These are phyloP conservation scores for Epinephelus malabaricus DNA, from an alignment of 2,797 vertebrate genomes.

Conservation along the genomic window DNA sequence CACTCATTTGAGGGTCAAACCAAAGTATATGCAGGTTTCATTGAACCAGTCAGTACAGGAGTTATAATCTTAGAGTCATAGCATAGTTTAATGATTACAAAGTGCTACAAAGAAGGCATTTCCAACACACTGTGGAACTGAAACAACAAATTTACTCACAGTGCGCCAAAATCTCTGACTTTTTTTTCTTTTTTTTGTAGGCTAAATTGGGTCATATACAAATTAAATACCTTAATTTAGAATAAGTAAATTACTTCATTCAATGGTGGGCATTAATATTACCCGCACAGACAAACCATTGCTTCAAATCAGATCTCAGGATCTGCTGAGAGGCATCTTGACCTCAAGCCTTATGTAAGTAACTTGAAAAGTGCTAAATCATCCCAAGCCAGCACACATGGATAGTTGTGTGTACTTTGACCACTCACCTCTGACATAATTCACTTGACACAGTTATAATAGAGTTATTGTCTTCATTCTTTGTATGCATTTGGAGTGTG, in stretches of 20 bases:
- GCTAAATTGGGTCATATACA: background rate
- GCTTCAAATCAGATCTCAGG: slow-evolving; percentile 2
- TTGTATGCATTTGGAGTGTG: background rate
- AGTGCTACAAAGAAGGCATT: background rate
- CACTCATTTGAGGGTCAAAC: background rate
- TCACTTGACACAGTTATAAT: slow-evolving; percentile 24
- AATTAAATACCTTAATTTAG: background rate
- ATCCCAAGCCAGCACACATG: slow-evolving; percentile 11
- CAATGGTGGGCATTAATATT: background rate
- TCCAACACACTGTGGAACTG: background rate
- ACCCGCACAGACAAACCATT: too few species aligned
- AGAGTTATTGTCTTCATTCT: slow-evolving; percentile 6
- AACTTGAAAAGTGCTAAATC: slow-evolving; percentile 26
- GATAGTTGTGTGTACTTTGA: slow-evolving; percentile 40
- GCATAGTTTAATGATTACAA: background rate
- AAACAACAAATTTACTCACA: slow-evolving; percentile 1
- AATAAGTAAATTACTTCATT: background rate
- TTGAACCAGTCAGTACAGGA: background rate
- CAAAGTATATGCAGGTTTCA: background rate
- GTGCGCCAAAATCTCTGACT: background rate
- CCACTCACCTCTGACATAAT: slow-evolving; percentile 22
- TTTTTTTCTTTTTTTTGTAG: background rate
- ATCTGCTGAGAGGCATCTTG: slow-evolving; percentile 13
- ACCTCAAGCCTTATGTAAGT: slow-evolving; percentile 20
- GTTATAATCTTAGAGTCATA: background rate